Evolutionary conservation across 1,140 invertebrate species (phyloP).

Genomic region (Chionoecetes opilio): DNA sequence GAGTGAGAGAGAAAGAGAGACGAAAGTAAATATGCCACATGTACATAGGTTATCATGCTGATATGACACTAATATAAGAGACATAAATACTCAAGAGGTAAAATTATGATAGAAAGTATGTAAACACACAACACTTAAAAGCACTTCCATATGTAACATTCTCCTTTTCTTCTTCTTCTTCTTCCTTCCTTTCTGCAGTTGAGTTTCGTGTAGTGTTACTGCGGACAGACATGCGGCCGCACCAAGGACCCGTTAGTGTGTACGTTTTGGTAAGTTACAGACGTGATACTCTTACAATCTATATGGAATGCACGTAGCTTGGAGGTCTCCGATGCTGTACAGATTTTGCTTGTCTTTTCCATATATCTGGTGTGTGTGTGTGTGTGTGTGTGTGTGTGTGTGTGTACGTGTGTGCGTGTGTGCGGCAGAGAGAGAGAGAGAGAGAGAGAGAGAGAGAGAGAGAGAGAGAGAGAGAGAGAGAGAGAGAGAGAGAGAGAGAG

Average conservation of each 20-base stretch:
- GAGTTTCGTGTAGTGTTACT: slow-evolving; percentile 84
- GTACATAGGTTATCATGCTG: no score
- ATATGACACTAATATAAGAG: no score
- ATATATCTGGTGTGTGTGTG: neutral
- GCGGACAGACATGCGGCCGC: slow-evolving; percentile 84
- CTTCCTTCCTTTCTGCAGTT: slow-evolving; percentile 83
- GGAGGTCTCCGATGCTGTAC: no score
- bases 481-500: slow-evolving; percentile 12
- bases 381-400: slow-evolving; percentile 46
- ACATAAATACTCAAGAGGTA: no score
- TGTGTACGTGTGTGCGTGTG: slow-evolving; percentile 6
- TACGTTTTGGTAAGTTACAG: slow-evolving; percentile 84
- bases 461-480: neutral
- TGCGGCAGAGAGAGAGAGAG: neutral
- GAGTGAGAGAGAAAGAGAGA: no score
- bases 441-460: neutral
- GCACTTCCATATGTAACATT: neutral
- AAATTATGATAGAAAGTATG: no score
- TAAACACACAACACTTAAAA: no score
- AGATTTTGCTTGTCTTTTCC: no score
- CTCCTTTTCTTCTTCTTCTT: neutral
- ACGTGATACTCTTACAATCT: no score
- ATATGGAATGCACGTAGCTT: no score
- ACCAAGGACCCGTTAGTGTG: slow-evolving; percentile 84
- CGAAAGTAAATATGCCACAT: no score